Conservation (phyloP, 2,113 vertebrate species). For the Litocranius walleri region DNA sequence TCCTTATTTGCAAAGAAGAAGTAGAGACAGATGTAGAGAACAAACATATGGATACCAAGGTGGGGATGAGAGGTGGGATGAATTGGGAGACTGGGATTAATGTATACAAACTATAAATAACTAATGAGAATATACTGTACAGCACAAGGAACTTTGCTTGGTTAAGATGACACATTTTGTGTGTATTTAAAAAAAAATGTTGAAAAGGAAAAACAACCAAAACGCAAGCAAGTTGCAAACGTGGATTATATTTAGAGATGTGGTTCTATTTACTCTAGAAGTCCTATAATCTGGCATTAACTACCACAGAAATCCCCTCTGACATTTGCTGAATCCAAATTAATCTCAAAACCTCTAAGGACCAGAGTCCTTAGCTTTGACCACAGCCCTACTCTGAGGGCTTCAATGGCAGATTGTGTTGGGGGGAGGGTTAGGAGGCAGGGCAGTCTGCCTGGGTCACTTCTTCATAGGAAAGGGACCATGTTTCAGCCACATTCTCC, state of each 20-base stretch:
- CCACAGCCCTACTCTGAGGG: not conserved
- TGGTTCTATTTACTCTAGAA: not conserved
- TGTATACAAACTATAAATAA: not conserved
- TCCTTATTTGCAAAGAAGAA: not conserved
- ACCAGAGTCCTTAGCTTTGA: not conserved
- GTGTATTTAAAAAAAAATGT: not conserved
- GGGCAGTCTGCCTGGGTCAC: not conserved
- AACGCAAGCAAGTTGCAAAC: not conserved
- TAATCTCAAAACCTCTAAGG: not conserved
- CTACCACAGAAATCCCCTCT: not conserved
- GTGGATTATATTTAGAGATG: not conserved
- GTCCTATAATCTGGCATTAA: not conserved
- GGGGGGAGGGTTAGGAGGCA: not conserved
- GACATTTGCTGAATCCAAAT: slow-evolving; percentile 8
- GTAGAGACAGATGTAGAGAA: not conserved
- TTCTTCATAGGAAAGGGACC: not conserved
- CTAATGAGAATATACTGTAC: not conserved
- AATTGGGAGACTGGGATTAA: not conserved
- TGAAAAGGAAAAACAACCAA: not conserved
- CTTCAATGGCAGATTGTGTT: not conserved
- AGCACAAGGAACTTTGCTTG: not conserved
- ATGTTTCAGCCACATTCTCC: not conserved
- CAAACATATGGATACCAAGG: not conserved
- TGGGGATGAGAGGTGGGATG: not conserved
- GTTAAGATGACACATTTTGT: not conserved